Base-by-base conservation (phyloP, 2,113 vertebrate genomes). In the Aythya baeri region DNA sequence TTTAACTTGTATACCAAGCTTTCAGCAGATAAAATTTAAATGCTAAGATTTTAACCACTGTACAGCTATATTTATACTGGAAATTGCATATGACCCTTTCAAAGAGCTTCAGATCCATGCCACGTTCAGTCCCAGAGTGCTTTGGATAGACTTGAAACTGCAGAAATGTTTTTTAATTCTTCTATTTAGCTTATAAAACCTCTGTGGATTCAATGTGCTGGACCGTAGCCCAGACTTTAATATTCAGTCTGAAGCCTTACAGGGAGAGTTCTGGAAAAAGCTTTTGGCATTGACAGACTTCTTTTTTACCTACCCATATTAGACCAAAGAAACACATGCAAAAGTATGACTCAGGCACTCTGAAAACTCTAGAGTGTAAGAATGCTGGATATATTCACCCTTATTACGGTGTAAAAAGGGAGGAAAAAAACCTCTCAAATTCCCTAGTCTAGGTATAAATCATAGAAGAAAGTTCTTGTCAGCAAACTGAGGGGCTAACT, bases 261-360 rank as follows among this genome's bases (percentile, higher is more conserved):
- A 89, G 96, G 71, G 90, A 84, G 67, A 22, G 13, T 36, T 34
- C 74, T 79, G 82, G 83, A 86, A 89, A 93, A 75, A 41, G 36
- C n/a, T 86, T 78, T 78, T 83, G 86, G 78, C 93, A 86, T 63
- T 84, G 71, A 54, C 75, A 38, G 7, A 6, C 50, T 72, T 80
- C 77, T 94, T 88, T 86, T 86, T 95, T 94, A 91, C 94, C 94
- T 94, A 36, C 80, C 62, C 86, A 94, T 93, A 90, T 94, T 94
- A 95, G 95, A 97, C 62, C 76, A 91, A 65, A 94, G 83, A 94
- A 92, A 83, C 6, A 4, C 50, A 80, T n/a, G 46, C 17, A 41
- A 38, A 87, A 63, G 44, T 44, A 52, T 83, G 75, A 86, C 66
- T 93, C 73, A 57, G 86, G 65, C 84, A 62, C 63, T 85, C 36